phyloP scores from a whole-genome alignment of 2,888 invertebrate genomes.

The Oeneis ivallda region DNA sequence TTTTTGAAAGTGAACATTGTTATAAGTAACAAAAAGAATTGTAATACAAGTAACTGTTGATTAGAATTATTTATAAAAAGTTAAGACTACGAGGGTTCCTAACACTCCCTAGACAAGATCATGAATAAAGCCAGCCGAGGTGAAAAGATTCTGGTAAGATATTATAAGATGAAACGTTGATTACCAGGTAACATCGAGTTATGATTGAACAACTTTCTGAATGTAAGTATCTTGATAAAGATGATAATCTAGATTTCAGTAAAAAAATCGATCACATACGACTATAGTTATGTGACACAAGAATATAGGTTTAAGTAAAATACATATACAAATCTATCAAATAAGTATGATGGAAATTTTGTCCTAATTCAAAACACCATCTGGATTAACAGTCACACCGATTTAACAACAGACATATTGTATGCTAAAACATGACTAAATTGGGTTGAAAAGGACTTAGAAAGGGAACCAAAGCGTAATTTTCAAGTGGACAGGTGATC shows the following conservation, averaged over 20 bases:
- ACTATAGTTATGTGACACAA: background rate
- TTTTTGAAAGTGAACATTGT: too few relatives aligned
- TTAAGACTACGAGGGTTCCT: too few relatives aligned
- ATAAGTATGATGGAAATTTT: background rate
- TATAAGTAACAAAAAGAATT: too few relatives aligned
- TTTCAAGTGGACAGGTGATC: slow-evolving; percentile 30
- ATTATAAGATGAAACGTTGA: background rate
- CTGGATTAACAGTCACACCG: slow-evolving; percentile 22
- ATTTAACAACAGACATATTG: slow-evolving; percentile 28
- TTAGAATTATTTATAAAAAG: too few relatives aligned
- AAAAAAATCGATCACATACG: background rate
- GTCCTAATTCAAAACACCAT: slow-evolving; percentile 16
- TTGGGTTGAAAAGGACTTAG: slow-evolving; percentile 30
- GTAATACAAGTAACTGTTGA: too few relatives aligned
- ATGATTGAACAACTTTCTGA: background rate
- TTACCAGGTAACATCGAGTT: background rate
- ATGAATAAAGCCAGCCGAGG: too few relatives aligned
- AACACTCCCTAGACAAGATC: too few relatives aligned
- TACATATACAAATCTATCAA: background rate
- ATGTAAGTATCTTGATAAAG: background rate
- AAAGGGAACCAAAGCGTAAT: slow-evolving; percentile 32
- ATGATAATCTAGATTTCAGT: background rate
- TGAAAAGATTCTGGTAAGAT: background rate
- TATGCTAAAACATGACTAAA: slow-evolving; percentile 26
- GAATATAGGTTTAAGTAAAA: background rate